phyloP scores from a whole-genome alignment of 2,797 vertebrate genomes.

The Psittacula derbiana region DNA sequence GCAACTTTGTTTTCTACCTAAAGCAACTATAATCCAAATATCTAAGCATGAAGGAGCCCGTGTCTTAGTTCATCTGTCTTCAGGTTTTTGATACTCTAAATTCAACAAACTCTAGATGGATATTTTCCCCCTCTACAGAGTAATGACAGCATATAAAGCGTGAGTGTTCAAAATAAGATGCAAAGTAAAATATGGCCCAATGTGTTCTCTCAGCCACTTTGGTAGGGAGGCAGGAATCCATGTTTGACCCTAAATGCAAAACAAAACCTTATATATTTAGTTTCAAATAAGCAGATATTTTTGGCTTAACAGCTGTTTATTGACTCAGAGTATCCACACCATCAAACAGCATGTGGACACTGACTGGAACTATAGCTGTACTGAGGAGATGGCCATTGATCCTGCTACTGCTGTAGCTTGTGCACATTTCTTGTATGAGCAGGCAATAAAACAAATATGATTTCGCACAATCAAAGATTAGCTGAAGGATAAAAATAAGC shows the following conservation, averaged over 20 bases:
- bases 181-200: not conserved
- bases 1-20: not conserved
- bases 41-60: not conserved
- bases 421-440: not conserved
- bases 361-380: not conserved
- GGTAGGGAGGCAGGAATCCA: not conserved
- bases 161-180: not conserved
- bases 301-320: not conserved
- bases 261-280: not conserved
- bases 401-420: not conserved
- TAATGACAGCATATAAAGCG: not conserved
- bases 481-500: not conserved
- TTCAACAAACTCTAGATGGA: not conserved
- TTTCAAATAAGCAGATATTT: not conserved
- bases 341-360: not conserved
- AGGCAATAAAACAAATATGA: not conserved
- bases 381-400: not conserved
- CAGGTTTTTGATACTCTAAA: not conserved
- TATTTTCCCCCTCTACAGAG: not conserved
- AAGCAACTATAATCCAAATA: not conserved
- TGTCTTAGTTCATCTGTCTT: not conserved
- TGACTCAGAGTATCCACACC: not conserved
- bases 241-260: not conserved
- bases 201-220: not conserved
- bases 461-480: not conserved